Evolutionary conservation across 2,888 invertebrate species (phyloP).

Genomic region (Drosophila gaucha): DNA sequence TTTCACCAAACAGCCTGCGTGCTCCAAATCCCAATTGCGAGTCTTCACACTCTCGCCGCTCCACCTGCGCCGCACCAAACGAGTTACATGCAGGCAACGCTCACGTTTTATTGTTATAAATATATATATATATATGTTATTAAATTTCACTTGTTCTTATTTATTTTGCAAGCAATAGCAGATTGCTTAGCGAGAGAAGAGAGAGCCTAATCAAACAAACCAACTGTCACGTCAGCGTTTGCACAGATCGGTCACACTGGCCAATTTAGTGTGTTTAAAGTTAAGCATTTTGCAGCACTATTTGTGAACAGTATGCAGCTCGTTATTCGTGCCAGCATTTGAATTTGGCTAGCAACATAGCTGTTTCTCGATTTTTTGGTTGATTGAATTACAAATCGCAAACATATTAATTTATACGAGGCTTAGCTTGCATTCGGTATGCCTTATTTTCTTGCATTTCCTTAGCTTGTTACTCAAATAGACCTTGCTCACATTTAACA

Average conservation of each 20-base stretch:
- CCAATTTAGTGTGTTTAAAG: constrained; percentile 12
- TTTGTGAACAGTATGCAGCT: constrained; percentile 1
- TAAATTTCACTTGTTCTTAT: constrained; percentile 64
- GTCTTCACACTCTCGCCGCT: constrained; percentile 25
- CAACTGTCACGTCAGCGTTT: constrained; percentile 82
- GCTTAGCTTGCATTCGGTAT: accelerated
- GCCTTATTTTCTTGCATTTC: too few relatives aligned
- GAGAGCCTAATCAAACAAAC: constrained; percentile 80
- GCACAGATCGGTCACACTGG: constrained; percentile 61
- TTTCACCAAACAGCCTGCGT: constrained; percentile 62
- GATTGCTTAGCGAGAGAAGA: constrained; percentile 47
- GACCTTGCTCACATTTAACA: background rate
- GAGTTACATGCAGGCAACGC: constrained; percentile 34
- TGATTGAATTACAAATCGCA: too few relatives aligned
- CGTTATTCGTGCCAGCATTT: too few relatives aligned
- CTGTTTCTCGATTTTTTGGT: too few relatives aligned
- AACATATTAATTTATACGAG: background rate
- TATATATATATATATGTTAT: constrained; percentile 35
- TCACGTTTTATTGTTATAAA: constrained; percentile 36
- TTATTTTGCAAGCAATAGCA: constrained; percentile 65
- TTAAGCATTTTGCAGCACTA: constrained; percentile 30
- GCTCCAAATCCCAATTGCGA: constrained; percentile 49
- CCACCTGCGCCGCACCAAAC: constrained; percentile 51
- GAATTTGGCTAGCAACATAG: background rate
- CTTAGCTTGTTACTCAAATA: background rate